These are phyloP conservation scores for Drosophila virilis DNA, from an alignment of 1,140 invertebrate species.

Conservation along the genomic window DNA sequence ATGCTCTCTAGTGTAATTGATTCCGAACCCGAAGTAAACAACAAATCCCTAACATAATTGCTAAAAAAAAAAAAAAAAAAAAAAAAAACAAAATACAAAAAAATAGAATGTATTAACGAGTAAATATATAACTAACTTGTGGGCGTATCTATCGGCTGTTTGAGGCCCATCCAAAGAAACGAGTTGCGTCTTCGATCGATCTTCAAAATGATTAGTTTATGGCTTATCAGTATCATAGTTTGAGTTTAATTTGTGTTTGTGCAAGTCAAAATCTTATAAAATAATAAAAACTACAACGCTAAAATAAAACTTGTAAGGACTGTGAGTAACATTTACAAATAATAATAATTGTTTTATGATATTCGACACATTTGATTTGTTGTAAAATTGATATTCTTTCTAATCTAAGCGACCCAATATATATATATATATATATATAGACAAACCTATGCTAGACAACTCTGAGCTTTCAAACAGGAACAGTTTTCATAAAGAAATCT, in stretches of 20 bases:
- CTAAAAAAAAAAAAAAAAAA: neutral
- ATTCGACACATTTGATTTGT: constrained; percentile 38
- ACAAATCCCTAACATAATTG: constrained; percentile 4
- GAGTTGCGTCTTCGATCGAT: constrained; percentile 38
- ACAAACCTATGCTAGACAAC: constrained; percentile 25
- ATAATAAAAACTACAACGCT: constrained; percentile 24
- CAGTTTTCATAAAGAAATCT: constrained; percentile 23
- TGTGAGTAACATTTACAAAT: constrained; percentile 57
- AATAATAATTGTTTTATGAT: constrained; percentile 34
- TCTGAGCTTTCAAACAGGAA: constrained; percentile 43
- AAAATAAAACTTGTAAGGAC: constrained; percentile 31
- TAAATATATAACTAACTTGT: constrained; percentile 1
- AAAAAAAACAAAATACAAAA: neutral
- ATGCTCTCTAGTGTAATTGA: constrained; percentile 31
- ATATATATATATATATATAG: neutral
- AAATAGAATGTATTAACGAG: neutral
- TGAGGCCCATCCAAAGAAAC: constrained; percentile 40
- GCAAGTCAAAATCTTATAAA: constrained; percentile 45
- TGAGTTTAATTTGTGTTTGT: constrained; percentile 48
- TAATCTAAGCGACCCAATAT: constrained; percentile 21
- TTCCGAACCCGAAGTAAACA: constrained; percentile 3
- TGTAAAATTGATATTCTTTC: constrained; percentile 43
- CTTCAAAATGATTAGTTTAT: constrained; percentile 47
- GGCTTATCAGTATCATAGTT: constrained; percentile 20
- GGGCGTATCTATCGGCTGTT: constrained; percentile 37